phyloP scores from a whole-genome alignment of 2,797 vertebrate species.

The Chiloscyllium punctatum region DNA sequence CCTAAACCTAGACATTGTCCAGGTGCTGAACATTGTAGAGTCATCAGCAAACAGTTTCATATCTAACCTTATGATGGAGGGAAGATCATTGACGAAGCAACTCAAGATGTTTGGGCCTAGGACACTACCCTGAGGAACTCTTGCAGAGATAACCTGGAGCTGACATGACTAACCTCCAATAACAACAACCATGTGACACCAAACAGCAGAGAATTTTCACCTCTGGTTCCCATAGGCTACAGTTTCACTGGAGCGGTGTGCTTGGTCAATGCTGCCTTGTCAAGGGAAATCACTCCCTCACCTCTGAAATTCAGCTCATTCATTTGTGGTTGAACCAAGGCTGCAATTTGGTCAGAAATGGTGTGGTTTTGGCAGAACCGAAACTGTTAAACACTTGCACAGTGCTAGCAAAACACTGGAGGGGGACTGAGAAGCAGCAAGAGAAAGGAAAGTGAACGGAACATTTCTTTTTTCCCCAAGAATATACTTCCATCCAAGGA shows the following conservation, averaged over 20 bases:
- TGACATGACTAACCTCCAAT: neutral
- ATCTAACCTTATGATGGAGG: neutral
- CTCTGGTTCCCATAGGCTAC: neutral
- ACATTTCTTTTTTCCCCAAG: neutral
- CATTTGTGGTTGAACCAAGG: neutral
- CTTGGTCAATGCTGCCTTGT: neutral
- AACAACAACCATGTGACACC: neutral
- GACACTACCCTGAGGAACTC: neutral
- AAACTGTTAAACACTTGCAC: neutral
- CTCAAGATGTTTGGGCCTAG: neutral
- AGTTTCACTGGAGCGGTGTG: neutral
- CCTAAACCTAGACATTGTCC: neutral
- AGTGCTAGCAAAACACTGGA: no score
- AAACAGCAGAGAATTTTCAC: no score
- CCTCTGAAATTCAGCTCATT: neutral
- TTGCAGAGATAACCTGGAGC: no score
- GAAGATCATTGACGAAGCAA: neutral
- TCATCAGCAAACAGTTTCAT: neutral
- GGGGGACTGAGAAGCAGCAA: no score
- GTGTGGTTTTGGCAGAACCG: neutral
- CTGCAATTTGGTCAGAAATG: neutral
- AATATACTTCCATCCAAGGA: no score
- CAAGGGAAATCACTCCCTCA: neutral
- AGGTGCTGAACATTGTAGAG: neutral
- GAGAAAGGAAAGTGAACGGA: neutral